Percentiles rank a stretch among this genome's conserved stretches.
These are phyloP conservation scores for Paguma larvata DNA, from an alignment of 2,797 vertebrate genomes.

Conservation along the genomic window DNA sequence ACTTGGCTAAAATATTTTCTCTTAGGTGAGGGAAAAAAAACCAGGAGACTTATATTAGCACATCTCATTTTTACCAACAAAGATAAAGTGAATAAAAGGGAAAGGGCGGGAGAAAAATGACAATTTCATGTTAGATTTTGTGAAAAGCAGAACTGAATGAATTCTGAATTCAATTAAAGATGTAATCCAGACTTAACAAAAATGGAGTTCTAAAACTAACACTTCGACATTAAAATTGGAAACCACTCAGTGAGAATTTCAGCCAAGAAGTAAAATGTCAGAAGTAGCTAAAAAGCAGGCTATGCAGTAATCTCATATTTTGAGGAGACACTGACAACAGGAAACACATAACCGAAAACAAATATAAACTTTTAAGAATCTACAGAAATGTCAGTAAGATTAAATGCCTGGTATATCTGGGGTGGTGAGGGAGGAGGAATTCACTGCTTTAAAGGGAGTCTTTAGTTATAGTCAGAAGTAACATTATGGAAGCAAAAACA, in stretches of 20 bases:
- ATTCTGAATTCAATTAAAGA: background rate
- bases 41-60: background rate
- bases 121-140: background rate
- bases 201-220: background rate
- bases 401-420: background rate
- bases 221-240: background rate
- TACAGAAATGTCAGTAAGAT: background rate
- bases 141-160: background rate
- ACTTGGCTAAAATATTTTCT: background rate
- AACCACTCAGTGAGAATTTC: background rate
- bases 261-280: background rate
- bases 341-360: background rate
- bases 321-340: background rate
- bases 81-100: background rate
- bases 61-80: background rate
- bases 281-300: background rate
- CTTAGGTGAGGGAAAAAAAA: background rate
- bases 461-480: background rate
- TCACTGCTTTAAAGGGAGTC: background rate
- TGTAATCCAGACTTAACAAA: background rate
- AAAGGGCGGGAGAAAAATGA: background rate
- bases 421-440: background rate
- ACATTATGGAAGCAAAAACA: background rate
- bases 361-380: background rate
- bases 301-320: background rate